phyloP scores from a whole-genome alignment of 2,888 invertebrate genomes.

The Agrotis exclamationis region DNA sequence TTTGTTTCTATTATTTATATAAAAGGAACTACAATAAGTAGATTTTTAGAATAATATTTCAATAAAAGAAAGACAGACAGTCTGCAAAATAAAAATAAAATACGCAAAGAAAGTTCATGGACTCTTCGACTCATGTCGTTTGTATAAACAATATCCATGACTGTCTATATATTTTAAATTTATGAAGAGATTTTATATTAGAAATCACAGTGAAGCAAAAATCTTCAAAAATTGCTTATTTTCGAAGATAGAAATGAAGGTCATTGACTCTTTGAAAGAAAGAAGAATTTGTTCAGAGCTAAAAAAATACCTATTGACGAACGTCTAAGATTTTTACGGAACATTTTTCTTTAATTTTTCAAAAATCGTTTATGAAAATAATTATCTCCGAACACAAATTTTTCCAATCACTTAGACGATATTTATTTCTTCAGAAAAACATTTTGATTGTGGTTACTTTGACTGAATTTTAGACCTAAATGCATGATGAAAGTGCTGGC shows the following conservation, averaged over 20 bases:
- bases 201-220: constrained; percentile 10
- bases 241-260: neutral
- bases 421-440: too few relatives aligned
- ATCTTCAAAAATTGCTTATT: constrained; percentile 1
- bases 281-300: constrained; percentile 8
- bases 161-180: constrained; percentile 44
- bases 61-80: constrained; percentile 25
- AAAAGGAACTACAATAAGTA: neutral
- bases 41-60: constrained; percentile 15
- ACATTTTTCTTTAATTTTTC: constrained; percentile 9
- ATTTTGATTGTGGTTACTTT: too few relatives aligned
- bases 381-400: neutral
- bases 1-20: neutral
- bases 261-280: constrained; percentile 35
- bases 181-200: constrained; percentile 35
- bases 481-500: too few relatives aligned
- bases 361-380: constrained; percentile 13
- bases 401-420: too few relatives aligned
- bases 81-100: constrained; percentile 9
- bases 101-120: constrained; percentile 19
- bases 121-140: constrained; percentile 2
- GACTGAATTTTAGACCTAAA: too few relatives aligned
- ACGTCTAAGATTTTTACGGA: constrained; percentile 1
- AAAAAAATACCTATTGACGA: neutral
- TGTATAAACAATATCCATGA: constrained; percentile 32